Evolutionary conservation across 1,140 invertebrate species (phyloP).

Genomic region (Hormaphis cornu): DNA sequence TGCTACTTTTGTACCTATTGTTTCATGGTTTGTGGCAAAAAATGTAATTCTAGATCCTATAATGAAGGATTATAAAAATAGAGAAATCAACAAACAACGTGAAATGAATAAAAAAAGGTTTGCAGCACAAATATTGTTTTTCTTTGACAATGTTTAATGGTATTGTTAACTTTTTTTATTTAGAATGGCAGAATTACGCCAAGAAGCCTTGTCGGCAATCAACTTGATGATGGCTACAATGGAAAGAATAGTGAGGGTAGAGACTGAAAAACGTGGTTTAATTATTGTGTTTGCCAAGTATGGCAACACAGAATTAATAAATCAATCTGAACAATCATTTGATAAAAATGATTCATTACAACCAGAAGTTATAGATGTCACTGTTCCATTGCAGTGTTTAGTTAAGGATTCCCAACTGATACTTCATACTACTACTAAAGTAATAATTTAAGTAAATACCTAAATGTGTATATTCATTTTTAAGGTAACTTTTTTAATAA

Average conservation of each 20-base stretch:
- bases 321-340: not conserved
- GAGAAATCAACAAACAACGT: constrained; percentile 63
- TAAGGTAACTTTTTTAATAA: too few species aligned
- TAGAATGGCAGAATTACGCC: constrained; percentile 65
- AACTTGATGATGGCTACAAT: constrained; percentile 81
- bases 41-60: constrained; percentile 82
- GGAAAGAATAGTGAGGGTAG: constrained; percentile 61
- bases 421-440: constrained; percentile 78
- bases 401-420: constrained; percentile 82
- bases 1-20: constrained; percentile 74
- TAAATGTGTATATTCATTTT: too few species aligned
- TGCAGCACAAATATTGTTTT: not conserved
- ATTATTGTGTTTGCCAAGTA: constrained; percentile 80
- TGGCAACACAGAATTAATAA: constrained; percentile 44
- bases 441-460: constrained; percentile 44
- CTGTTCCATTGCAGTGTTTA: constrained; percentile 83
- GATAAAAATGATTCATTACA: constrained; percentile 34
- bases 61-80: constrained; percentile 60
- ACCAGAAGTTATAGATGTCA: constrained; percentile 69
- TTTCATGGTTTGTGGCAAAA: constrained; percentile 71
- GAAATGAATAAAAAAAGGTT: constrained; percentile 61
- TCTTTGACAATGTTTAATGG: not conserved
- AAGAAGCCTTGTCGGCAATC: constrained; percentile 73
- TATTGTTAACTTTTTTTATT: constrained; percentile 32
- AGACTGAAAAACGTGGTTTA: constrained; percentile 68